A percentile compares a stretch with the other conserved stretches of the same genome.
Conservation (phyloP, 2,888 invertebrate genomes). For the Brassicogethes aeneus region DNA sequence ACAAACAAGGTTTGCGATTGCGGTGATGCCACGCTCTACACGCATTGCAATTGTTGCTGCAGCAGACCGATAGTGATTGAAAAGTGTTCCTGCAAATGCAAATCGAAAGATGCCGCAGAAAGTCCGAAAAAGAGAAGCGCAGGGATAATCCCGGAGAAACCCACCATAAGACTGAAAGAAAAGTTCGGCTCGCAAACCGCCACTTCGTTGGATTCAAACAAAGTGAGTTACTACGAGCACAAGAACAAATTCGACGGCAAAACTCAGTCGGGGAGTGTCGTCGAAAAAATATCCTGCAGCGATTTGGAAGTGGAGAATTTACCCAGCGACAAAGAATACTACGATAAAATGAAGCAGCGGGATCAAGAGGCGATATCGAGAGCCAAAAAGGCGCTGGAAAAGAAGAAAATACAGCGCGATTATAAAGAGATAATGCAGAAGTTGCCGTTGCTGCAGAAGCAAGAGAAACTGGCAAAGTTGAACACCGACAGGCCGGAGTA, state of each 20-base stretch:
- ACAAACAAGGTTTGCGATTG: not conserved
- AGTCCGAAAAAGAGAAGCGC: not conserved
- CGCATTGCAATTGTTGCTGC: constrained; percentile 8
- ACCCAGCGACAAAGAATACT: constrained; percentile 25
- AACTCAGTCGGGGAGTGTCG: constrained; percentile 8
- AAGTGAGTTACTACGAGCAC: constrained; percentile 44
- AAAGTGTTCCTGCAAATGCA: not conserved
- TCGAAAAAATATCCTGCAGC: constrained; percentile 33
- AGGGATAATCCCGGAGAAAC: constrained; percentile 21
- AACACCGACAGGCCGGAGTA: constrained; percentile 33
- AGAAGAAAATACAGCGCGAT: constrained; percentile 43
- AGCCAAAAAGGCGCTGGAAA: constrained; percentile 44
- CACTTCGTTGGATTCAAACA: constrained; percentile 10
- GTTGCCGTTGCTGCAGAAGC: constrained; percentile 36
- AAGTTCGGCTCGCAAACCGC: not conserved
- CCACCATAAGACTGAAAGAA: constrained; percentile 19
- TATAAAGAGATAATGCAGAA: constrained; percentile 44
- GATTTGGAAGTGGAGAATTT: constrained; percentile 26
- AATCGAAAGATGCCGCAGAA: not conserved
- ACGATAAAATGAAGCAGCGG: constrained; percentile 26
- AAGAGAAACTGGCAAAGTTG: constrained; percentile 33
- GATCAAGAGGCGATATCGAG: constrained; percentile 35
- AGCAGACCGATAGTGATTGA: not conserved
- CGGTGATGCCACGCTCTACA: constrained; percentile 1
- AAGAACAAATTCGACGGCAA: constrained; percentile 25